Conservation (phyloP, 2,888 invertebrate species). For the Chrysolina americana region DNA sequence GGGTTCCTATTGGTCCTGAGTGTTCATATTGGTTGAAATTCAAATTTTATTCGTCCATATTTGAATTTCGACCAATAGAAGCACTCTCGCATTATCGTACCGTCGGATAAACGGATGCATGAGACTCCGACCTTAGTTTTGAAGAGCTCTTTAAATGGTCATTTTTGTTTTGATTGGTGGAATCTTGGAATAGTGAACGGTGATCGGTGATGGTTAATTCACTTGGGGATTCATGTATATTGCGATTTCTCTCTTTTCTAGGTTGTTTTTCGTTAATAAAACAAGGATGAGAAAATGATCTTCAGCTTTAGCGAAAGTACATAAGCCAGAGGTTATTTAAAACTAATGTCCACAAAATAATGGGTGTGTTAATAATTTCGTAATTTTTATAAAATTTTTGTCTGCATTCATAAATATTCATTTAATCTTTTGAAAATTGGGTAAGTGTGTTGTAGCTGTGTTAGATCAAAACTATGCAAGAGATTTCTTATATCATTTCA, state of each 20-base stretch:
- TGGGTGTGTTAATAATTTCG: conserved; percentile 52
- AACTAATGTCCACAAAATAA: conserved; percentile 45
- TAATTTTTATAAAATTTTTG: conserved; percentile 33
- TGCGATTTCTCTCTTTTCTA: conserved; percentile 30
- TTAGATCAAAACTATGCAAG: background rate
- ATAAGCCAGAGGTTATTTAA: background rate
- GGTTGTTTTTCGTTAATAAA: background rate
- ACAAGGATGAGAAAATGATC: conserved; percentile 28
- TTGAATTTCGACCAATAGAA: no score
- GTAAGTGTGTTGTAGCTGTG: conserved; percentile 17
- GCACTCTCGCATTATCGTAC: no score
- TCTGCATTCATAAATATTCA: conserved; percentile 19
- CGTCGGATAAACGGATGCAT: background rate
- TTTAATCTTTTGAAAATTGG: conserved; percentile 21
- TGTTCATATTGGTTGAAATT: no score
- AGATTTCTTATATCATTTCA: background rate
- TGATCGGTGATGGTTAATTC: background rate
- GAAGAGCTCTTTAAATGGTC: conserved; percentile 52
- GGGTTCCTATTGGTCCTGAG: no score
- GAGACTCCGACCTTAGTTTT: background rate
- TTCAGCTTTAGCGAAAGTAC: background rate
- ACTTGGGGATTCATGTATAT: conserved; percentile 1
- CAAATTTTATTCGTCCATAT: no score
- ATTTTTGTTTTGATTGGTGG: conserved; percentile 52
- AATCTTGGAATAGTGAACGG: no score